Evolutionary conservation across 2,797 vertebrate species (phyloP).

Genomic region (Gymnopithys bicolor): DNA sequence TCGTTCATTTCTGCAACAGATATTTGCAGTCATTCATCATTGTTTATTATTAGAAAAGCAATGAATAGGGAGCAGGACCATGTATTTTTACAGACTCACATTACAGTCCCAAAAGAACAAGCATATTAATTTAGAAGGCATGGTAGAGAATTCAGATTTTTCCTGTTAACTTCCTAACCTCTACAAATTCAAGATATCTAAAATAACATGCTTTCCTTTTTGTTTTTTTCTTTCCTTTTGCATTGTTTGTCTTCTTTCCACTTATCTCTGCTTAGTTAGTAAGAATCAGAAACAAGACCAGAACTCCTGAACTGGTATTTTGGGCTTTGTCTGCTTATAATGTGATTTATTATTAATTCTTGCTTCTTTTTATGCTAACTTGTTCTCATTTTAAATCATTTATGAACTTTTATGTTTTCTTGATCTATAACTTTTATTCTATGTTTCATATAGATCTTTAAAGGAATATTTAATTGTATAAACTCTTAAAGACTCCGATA

Average conservation of each 20-base stretch:
- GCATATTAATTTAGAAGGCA: not conserved
- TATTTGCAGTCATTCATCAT: slow-evolving; percentile 49
- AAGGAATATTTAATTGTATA: not conserved
- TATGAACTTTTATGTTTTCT: not conserved
- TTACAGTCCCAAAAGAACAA: slow-evolving; percentile 13
- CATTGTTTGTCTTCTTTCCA: not conserved
- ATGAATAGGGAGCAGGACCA: slow-evolving; percentile 33
- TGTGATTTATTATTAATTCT: not conserved
- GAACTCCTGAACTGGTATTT: not conserved
- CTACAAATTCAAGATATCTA: not conserved
- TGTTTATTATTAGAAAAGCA: slow-evolving; percentile 64
- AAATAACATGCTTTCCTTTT: not conserved
- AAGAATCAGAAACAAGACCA: not conserved
- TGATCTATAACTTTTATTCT: not conserved
- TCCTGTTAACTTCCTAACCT: not conserved
- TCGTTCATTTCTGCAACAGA: slow-evolving; percentile 35
- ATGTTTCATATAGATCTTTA: not conserved
- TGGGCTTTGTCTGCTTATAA: not conserved
- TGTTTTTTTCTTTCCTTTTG: not conserved
- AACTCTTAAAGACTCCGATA: not conserved
- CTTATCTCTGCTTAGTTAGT: not conserved
- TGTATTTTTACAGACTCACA: slow-evolving; percentile 7
- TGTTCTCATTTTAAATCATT: not conserved
- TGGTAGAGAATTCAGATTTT: not conserved
- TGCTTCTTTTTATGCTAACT: not conserved